phyloP scores from a whole-genome alignment of 2,888 invertebrate genomes.

The Orchesella flavescens region DNA sequence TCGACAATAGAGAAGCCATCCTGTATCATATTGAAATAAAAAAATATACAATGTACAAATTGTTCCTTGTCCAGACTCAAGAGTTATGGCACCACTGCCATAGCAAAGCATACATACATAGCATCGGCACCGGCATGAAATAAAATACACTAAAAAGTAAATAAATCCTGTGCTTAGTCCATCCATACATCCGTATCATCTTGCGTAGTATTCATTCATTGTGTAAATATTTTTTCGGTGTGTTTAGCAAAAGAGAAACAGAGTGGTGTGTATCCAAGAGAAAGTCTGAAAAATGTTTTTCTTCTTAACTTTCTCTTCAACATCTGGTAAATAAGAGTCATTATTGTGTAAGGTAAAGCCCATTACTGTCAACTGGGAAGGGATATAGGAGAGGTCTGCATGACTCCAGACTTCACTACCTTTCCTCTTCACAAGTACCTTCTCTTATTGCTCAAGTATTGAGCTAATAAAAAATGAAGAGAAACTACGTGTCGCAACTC shows the following conservation, averaged over 20 bases:
- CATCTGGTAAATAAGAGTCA: conserved; percentile 43
- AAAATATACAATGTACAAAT: conserved; percentile 6
- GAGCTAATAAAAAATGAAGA: conserved; percentile 49
- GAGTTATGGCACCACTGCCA: background rate
- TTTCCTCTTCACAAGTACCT: conserved; percentile 12
- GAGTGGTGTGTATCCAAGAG: background rate
- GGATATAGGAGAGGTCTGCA: conserved; percentile 35
- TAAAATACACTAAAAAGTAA: conserved; percentile 2
- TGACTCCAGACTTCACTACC: conserved; percentile 7
- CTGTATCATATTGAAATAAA: conserved; percentile 76
- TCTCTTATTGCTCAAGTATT: conserved; percentile 16
- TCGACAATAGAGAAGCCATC: conserved; percentile 92
- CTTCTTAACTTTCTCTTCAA: background rate
- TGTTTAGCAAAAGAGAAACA: background rate
- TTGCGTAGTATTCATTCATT: background rate
- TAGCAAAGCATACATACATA: too few species aligned
- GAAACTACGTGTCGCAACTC: conserved; percentile 15
- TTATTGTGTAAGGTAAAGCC: conserved; percentile 48
- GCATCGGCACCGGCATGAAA: background rate
- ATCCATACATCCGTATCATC: too few species aligned
- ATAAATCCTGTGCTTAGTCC: background rate
- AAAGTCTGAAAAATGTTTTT: conserved; percentile 5
- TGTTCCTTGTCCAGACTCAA: background rate
- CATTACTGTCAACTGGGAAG: conserved; percentile 44
- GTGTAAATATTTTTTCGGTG: conserved; percentile 1